These are phyloP conservation scores for cat (Felis catus) DNA, from an alignment of 2,113 vertebrate genomes.

Conservation along the genomic window F.catus_Fca126_mat1.0 CM031413.1:104914501-104915000, in stretches of 20 bases:
- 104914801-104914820: neutral
- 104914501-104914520: neutral
- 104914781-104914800: neutral
- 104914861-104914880: neutral
- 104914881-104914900: neutral
- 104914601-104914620: neutral
- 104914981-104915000: neutral
- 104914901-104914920: neutral
- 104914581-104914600: neutral
- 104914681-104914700: neutral
- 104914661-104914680: neutral
- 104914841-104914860: neutral
- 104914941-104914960: neutral
- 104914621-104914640: neutral
- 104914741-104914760: neutral
- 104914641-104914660: conserved; percentile 13
- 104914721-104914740: neutral
- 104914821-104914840: neutral
- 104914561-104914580: neutral
- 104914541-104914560: neutral
- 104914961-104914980: neutral
- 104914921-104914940: neutral
- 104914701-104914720: neutral
- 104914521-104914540: neutral
- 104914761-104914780: neutral